Percentiles rank a stretch among this genome's conserved stretches.
Conservation (phyloP, 2,888 invertebrate genomes). For the Heliconius ethilla region DNA sequence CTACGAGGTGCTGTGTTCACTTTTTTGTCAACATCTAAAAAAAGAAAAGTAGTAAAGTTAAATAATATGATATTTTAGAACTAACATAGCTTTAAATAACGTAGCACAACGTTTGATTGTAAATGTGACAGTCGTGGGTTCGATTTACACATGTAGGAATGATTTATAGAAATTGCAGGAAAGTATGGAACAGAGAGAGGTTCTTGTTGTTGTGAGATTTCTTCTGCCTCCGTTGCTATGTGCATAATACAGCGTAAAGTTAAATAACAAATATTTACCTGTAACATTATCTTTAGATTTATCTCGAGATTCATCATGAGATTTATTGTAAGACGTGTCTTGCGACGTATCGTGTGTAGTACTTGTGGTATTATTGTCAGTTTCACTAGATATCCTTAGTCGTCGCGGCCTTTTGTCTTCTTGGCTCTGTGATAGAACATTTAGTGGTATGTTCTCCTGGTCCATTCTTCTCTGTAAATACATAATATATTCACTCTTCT, state of each 20-base stretch:
- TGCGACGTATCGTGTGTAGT: conserved; percentile 51
- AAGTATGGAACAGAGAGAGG: too few species aligned
- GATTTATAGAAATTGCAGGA: too few species aligned
- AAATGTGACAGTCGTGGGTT: too few species aligned
- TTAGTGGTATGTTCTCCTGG: conserved; percentile 65
- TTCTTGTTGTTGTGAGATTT: too few species aligned
- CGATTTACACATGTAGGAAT: too few species aligned
- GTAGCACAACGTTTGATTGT: too few species aligned
- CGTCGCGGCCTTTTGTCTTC: conserved; percentile 51
- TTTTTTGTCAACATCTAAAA: conserved; percentile 53
- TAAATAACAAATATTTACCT: neutral
- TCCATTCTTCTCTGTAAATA: conserved; percentile 68
- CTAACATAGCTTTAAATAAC: too few species aligned
- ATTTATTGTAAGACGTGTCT: conserved; percentile 52
- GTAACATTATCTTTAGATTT: conserved; percentile 29
- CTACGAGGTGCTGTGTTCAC: conserved; percentile 67
- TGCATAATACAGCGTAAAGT: neutral
- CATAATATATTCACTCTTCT: neutral
- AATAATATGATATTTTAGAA: too few species aligned
- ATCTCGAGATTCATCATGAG: conserved; percentile 40
- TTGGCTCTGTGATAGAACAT: conserved; percentile 53
- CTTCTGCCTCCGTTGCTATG: too few species aligned
- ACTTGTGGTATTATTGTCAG: conserved; percentile 54
- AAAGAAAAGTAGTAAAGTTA: neutral
- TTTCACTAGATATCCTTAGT: conserved; percentile 63